phyloP scores from a whole-genome alignment of 2,113 vertebrate species.

The Chrysemys picta region DNA sequence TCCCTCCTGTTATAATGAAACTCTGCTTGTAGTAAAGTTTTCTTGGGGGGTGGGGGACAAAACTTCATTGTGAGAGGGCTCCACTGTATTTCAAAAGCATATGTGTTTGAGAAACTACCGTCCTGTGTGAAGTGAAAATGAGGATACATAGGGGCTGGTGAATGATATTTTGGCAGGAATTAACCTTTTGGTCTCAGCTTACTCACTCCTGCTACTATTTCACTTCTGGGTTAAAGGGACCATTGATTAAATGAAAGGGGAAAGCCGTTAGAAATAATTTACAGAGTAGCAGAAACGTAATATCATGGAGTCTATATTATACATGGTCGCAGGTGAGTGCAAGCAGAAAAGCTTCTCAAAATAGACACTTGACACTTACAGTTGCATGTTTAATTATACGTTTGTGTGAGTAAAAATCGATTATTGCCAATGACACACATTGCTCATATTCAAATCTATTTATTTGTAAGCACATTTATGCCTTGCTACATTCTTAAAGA shows the following conservation, averaged over 20 bases:
- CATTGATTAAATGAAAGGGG: not conserved
- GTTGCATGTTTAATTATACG: not conserved
- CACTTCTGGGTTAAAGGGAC: not conserved
- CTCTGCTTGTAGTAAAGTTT: not conserved
- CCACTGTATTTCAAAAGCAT: not conserved
- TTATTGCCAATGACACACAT: not conserved
- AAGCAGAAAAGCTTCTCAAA: not conserved
- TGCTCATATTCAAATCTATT: not conserved
- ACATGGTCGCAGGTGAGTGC: not conserved
- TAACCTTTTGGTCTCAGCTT: not conserved
- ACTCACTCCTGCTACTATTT: not conserved
- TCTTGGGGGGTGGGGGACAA: not conserved
- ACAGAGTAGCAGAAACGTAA: not conserved
- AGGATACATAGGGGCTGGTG: not conserved
- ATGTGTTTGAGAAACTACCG: not conserved
- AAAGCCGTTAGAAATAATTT: not conserved
- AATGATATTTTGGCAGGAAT: not conserved
- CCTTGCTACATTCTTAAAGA: not conserved
- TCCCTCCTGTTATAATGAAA: not conserved
- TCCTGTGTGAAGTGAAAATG: not conserved
- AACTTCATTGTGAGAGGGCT: too few species aligned
- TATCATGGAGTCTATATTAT: not conserved
- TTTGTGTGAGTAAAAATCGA: not conserved
- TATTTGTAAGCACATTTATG: not conserved
- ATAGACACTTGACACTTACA: not conserved